Evolutionary conservation across 92 coral and sea anemone species (phyloP).

Genomic region (Palythoa grandis): DNA sequence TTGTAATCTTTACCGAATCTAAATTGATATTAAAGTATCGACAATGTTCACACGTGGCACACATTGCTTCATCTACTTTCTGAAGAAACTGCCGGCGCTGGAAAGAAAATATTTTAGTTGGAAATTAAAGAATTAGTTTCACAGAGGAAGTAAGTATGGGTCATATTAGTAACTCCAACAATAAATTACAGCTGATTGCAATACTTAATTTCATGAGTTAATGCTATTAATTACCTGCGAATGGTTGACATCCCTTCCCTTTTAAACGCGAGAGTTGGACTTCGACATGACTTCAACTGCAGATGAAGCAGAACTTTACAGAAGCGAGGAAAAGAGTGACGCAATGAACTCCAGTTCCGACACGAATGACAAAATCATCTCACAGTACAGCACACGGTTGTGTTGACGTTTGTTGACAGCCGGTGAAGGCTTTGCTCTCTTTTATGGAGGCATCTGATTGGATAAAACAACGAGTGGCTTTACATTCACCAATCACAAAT

Average conservation of each 20-base stretch:
- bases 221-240: slow-evolving; percentile 21
- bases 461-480: not conserved
- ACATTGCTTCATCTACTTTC: not conserved
- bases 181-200: not conserved
- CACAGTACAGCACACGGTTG: not conserved
- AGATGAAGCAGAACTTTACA: not conserved
- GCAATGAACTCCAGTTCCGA: not conserved
- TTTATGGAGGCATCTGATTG: slow-evolving; percentile 4
- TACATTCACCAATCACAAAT: not conserved
- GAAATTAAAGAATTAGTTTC: not conserved
- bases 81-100: not conserved
- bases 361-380: not conserved
- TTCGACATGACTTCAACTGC: not conserved
- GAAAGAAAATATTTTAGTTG: not conserved
- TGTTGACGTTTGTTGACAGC: slow-evolving; percentile 23
- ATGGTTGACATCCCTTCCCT: slow-evolving; percentile 38
- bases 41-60: not conserved
- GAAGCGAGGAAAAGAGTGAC: not conserved
- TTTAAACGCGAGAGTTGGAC: not conserved
- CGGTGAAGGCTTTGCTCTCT: not conserved
- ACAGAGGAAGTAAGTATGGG: not conserved
- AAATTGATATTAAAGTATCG: not conserved
- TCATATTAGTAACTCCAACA: not conserved
- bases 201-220: not conserved
- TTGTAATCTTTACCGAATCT: not conserved